Conservation (phyloP, 2,888 invertebrate genomes). For the Hofmannophila pseudospretella region DNA sequence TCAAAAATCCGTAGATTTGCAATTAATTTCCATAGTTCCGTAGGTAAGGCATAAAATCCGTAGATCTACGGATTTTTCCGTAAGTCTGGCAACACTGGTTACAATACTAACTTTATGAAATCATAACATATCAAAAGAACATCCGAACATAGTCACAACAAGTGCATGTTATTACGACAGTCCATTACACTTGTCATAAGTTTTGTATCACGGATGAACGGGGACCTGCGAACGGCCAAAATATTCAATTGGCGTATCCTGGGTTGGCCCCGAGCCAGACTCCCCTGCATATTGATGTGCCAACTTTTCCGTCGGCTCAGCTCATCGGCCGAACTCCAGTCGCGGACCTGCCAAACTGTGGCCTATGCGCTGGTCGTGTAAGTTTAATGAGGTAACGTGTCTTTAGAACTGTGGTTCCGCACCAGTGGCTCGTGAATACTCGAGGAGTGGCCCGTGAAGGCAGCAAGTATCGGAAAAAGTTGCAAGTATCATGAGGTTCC, state of each 20-base stretch:
- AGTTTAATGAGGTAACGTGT: conserved; percentile 54
- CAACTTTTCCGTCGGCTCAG: conserved; percentile 62
- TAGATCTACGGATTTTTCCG: no score
- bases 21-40: no score
- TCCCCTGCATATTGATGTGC: conserved; percentile 66
- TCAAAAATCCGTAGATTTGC: no score
- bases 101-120: no score
- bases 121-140: no score
- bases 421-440: no score
- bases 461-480: no score
- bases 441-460: no score
- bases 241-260: conserved; percentile 73
- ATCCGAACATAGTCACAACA: background rate
- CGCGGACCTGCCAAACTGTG: conserved; percentile 55
- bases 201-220: conserved; percentile 55
- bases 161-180: conserved; percentile 39
- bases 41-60: no score
- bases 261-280: conserved; percentile 60
- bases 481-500: no score
- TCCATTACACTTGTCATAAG: conserved; percentile 54
- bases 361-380: conserved; percentile 39
- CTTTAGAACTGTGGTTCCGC: conserved; percentile 9
- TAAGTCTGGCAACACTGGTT: no score
- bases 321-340: conserved; percentile 51
- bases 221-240: conserved; percentile 46